A percentile compares a stretch with the other conserved stretches of the same genome.
phyloP scores from a whole-genome alignment of 2,888 invertebrate genomes.

The Crocallis elinguaria region DNA sequence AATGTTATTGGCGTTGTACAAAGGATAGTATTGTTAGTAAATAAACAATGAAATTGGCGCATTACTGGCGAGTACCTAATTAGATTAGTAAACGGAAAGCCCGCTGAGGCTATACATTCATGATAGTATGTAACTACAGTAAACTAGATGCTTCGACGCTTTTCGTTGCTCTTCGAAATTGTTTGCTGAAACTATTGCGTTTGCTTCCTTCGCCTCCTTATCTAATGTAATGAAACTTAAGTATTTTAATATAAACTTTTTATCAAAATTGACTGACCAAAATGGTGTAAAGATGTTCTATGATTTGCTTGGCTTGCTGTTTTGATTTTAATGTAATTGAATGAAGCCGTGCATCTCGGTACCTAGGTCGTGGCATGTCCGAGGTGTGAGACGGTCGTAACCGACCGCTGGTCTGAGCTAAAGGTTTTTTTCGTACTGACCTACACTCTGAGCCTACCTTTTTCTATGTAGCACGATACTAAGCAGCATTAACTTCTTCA shows the following conservation, averaged over 20 bases:
- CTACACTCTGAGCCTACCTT: no score
- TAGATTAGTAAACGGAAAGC: conserved; percentile 79
- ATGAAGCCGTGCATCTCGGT: conserved; percentile 46
- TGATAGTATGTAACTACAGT: conserved; percentile 68
- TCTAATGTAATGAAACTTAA: conserved; percentile 30
- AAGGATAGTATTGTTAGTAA: conserved; percentile 80
- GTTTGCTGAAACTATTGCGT: conserved; percentile 52
- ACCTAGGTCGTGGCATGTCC: conserved; percentile 31
- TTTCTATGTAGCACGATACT: no score
- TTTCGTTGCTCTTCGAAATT: conserved; percentile 70
- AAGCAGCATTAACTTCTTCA: no score
- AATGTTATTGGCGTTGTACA: conserved; percentile 83
- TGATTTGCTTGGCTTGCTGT: conserved; percentile 63
- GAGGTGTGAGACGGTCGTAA: conserved; percentile 42
- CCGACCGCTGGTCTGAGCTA: conserved; percentile 35
- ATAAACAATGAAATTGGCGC: conserved; percentile 82
- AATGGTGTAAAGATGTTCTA: conserved; percentile 48
- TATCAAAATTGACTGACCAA: conserved; percentile 60
- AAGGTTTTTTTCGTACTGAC: no score
- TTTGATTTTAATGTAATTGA: conserved; percentile 52
- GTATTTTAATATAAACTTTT: conserved; percentile 35
- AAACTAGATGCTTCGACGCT: conserved; percentile 63
- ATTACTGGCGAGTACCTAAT: conserved; percentile 85
- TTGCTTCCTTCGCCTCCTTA: conserved; percentile 51
- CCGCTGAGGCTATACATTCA: conserved; percentile 75